A percentile compares a stretch with the other conserved stretches of the same genome.
Conservation (phyloP, 2,797 vertebrate genomes). For the Poecile montanus region DNA sequence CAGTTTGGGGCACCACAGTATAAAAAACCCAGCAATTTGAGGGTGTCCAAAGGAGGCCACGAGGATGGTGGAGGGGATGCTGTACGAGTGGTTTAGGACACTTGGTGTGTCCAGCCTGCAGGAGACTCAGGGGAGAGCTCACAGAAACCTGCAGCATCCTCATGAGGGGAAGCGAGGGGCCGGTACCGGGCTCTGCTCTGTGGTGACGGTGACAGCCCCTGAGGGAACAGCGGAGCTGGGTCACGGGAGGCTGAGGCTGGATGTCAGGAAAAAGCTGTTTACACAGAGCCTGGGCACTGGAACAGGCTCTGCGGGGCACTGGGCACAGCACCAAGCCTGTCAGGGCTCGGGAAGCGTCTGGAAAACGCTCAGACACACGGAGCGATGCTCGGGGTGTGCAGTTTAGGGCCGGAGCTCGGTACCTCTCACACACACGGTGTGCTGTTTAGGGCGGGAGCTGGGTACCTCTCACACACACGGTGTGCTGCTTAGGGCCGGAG, state of each 20-base stretch:
- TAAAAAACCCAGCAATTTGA: not conserved
- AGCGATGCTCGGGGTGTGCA: too few species aligned
- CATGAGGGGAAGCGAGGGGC: too few species aligned
- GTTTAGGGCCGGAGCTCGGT: too few species aligned
- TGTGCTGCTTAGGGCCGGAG: too few species aligned
- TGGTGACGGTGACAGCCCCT: rapidly evolving
- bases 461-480: not conserved
- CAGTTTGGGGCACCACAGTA: not conserved
- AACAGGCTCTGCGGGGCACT: not conserved
- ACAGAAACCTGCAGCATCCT: too few species aligned
- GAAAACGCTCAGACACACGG: not conserved
- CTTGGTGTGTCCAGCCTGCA: not conserved
- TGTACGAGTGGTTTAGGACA: not conserved
- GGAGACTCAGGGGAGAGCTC: not conserved
- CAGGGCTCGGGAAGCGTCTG: rapidly evolving
- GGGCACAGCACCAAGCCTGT: too few species aligned
- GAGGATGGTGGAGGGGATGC: too few species aligned
- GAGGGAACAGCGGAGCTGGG: too few species aligned
- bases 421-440: too few species aligned
- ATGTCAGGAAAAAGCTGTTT: rapidly evolving
- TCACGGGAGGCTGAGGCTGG: rapidly evolving
- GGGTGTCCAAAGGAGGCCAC: not conserved
- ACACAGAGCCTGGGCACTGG: rapidly evolving
- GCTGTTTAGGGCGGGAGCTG: not conserved
- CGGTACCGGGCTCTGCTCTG: not conserved